Percentiles rank a stretch among this genome's conserved stretches.
phyloP scores from a whole-genome alignment of 2,797 vertebrate genomes.

The Lagorchestes hirsutus region DNA sequence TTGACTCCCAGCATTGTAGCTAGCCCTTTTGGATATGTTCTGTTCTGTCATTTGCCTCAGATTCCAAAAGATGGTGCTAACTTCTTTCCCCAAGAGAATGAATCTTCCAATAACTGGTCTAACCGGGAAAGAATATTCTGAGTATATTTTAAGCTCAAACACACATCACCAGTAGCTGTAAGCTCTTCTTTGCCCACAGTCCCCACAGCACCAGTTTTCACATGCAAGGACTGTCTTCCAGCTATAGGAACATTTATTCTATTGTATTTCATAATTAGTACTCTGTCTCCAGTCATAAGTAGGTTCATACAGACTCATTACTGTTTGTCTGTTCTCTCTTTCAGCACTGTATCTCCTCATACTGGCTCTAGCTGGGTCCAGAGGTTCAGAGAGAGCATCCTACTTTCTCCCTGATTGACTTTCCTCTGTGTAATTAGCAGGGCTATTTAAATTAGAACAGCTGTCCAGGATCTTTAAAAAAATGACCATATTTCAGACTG shows the following conservation, averaged over 20 bases:
- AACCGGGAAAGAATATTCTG: neutral
- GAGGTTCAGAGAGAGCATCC: neutral
- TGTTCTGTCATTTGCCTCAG: neutral
- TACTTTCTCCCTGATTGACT: neutral
- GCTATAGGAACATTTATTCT: neutral
- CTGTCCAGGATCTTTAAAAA: neutral
- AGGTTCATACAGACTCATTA: neutral
- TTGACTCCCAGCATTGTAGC: neutral
- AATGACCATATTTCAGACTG: neutral
- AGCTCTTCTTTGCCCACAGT: neutral
- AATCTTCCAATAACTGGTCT: neutral
- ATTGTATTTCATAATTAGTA: neutral
- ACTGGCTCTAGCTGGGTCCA: neutral
- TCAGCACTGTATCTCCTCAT: neutral
- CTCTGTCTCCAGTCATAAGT: neutral
- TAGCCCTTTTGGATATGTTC: neutral
- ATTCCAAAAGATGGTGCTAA: conserved; percentile 1
- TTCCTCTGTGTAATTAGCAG: neutral
- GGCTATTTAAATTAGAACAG: neutral
- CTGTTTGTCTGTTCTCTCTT: neutral
- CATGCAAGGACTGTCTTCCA: neutral
- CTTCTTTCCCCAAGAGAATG: neutral
- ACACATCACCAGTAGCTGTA: neutral
- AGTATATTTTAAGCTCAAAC: neutral
- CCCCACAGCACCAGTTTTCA: neutral